These are phyloP conservation scores for Drosophila algonquin DNA, from an alignment of 2,888 invertebrate species.

Conservation along the genomic window DNA sequence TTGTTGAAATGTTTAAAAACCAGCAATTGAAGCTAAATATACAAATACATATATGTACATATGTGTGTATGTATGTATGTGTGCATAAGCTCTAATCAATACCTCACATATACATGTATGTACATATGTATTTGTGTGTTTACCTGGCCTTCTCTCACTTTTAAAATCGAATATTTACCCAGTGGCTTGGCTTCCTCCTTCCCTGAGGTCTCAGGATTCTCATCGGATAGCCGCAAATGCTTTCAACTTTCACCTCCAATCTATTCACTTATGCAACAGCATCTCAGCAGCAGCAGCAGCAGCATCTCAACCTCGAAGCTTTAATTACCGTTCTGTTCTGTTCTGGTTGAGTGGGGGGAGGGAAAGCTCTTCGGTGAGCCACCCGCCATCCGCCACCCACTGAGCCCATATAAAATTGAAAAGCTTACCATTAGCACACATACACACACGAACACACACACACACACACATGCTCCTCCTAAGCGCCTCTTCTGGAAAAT, in stretches of 20 bases:
- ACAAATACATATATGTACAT: too few species aligned
- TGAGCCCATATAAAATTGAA: slow-evolving; percentile 32
- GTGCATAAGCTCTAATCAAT: slow-evolving; percentile 5
- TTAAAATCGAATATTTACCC: slow-evolving; percentile 9
- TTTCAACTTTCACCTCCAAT: slow-evolving; percentile 19
- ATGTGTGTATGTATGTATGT: neutral
- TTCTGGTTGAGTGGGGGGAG: slow-evolving; percentile 25
- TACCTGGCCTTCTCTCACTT: slow-evolving; percentile 2
- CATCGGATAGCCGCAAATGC: neutral
- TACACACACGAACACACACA: neutral
- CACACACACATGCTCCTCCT: slow-evolving; percentile 14
- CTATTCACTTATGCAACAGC: slow-evolving; percentile 25
- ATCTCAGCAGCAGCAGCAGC: neutral
- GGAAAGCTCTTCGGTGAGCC: slow-evolving; percentile 28
- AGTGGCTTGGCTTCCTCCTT: neutral
- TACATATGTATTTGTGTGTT: neutral
- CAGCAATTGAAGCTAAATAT: too few species aligned
- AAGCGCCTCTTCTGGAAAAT: slow-evolving; percentile 8
- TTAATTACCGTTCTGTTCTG: slow-evolving; percentile 33
- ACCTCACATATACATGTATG: slow-evolving; percentile 16
- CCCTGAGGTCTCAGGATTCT: neutral
- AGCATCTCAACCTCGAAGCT: slow-evolving; percentile 20
- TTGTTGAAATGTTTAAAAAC: too few species aligned
- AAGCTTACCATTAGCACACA: slow-evolving; percentile 49
- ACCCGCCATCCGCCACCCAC: too few species aligned